Evolutionary conservation across 2,113 vertebrate species (phyloP).

Genomic region (Origma solitaria): DNA sequence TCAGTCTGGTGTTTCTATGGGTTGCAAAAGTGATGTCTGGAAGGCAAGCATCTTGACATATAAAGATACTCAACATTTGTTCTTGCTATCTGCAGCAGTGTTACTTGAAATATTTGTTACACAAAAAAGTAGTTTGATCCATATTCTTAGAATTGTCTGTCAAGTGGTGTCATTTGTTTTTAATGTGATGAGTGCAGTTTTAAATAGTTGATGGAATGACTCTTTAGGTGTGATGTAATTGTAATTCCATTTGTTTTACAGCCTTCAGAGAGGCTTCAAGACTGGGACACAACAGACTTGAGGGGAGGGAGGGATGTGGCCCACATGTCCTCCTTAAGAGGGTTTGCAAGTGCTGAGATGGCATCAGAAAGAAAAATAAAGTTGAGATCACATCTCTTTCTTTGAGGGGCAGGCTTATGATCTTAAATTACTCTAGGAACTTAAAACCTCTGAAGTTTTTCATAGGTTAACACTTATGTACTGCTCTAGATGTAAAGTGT

Average conservation of each 20-base stretch:
- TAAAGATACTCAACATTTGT: background rate
- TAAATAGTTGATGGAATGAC: background rate
- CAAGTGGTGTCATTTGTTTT: background rate
- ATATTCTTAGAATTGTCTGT: background rate
- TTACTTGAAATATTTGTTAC: background rate
- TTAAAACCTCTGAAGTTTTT: background rate
- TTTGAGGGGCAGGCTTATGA: background rate
- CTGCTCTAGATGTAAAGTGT: background rate
- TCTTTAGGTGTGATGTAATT: background rate
- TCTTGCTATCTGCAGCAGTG: accelerated
- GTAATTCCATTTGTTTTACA: background rate
- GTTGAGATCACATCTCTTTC: background rate
- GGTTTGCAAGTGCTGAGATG: background rate
- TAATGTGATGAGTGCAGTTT: background rate
- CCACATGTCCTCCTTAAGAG: background rate
- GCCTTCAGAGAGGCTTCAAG: background rate
- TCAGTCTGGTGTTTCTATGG: background rate
- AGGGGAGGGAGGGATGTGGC: background rate
- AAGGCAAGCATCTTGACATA: background rate
- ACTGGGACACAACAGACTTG: background rate
- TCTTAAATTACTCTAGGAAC: background rate
- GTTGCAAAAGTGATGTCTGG: background rate
- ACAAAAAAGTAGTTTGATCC: background rate
- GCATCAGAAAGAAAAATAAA: background rate
- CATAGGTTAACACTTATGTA: background rate